Evolutionary conservation across 2,888 invertebrate species (phyloP).

Genomic region (Mythimna vitellina): DNA sequence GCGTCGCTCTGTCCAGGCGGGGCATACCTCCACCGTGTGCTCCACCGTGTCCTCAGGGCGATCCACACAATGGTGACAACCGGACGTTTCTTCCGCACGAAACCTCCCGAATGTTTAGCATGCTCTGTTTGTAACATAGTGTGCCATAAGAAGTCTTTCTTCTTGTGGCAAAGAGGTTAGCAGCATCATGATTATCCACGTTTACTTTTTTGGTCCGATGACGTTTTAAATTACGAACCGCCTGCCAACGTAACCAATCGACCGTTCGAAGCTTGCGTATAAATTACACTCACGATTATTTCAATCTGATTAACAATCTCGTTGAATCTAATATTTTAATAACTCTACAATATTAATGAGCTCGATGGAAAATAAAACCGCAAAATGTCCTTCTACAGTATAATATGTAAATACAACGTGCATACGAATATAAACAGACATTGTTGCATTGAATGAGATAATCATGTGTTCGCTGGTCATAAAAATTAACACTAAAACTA

Average conservation of each 20-base stretch:
- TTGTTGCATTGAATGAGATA: slow-evolving; percentile 34
- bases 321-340: slow-evolving; percentile 18
- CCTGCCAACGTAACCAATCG: neutral
- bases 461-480: slow-evolving; percentile 21
- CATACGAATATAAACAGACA: slow-evolving; percentile 17
- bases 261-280: neutral
- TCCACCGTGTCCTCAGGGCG: too few species aligned
- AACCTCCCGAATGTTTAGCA: too few species aligned
- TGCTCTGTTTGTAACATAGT: neutral
- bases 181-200: neutral
- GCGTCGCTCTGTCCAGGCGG: too few species aligned
- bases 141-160: too few species aligned
- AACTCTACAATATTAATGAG: slow-evolving; percentile 9
- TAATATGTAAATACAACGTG: slow-evolving; percentile 27
- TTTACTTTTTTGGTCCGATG: neutral
- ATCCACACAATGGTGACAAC: too few species aligned
- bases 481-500: slow-evolving; percentile 35
- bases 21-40: too few species aligned
- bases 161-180: neutral
- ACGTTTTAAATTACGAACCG: neutral
- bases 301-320: slow-evolving; percentile 18
- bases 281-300: slow-evolving; percentile 10
- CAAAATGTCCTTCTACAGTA: slow-evolving; percentile 27
- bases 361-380: slow-evolving; percentile 32
- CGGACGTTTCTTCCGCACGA: too few species aligned